A percentile compares a stretch with the other conserved stretches of the same genome.
phyloP scores from a whole-genome alignment of 2,797 vertebrate genomes.

The Lemur catta region DNA sequence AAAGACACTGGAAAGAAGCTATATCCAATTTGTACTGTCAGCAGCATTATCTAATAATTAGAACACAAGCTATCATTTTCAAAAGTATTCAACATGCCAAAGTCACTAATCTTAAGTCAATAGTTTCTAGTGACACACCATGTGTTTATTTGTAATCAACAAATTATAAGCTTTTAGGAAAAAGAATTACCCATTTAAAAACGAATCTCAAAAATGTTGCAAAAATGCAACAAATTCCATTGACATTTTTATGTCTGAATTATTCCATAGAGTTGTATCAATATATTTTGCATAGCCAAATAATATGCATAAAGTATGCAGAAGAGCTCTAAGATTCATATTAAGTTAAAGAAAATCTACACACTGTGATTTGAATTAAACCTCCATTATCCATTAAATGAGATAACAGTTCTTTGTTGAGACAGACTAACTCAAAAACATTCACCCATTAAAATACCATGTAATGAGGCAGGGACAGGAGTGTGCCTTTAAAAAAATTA shows the following conservation, averaged over 20 bases:
- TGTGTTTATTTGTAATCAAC: conserved; percentile 79
- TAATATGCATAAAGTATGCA: background rate
- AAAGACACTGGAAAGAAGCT: conserved; percentile 44
- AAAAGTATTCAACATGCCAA: conserved; percentile 79
- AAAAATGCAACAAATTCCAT: background rate
- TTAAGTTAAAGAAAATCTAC: background rate
- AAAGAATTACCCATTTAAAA: conserved; percentile 73
- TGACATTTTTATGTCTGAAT: background rate
- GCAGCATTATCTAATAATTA: conserved; percentile 77
- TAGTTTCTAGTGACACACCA: conserved; percentile 65
- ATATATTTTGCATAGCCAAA: background rate
- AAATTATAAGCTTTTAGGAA: conserved; percentile 80
- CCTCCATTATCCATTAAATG: background rate
- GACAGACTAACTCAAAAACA: conserved; percentile 1
- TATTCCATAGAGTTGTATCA: background rate
- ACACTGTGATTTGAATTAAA: conserved; percentile 18
- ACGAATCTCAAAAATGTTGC: background rate
- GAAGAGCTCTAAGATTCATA: background rate
- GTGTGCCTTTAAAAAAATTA: conserved; percentile 1
- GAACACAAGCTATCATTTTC: conserved; percentile 81
- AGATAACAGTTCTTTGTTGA: background rate
- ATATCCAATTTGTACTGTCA: conserved; percentile 67
- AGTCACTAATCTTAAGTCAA: conserved; percentile 82
- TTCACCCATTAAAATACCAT: conserved; percentile 37
- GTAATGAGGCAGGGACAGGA: conserved; percentile 1